Conservation (phyloP, 2,113 vertebrate species). For the Menidia beryllina region DNA sequence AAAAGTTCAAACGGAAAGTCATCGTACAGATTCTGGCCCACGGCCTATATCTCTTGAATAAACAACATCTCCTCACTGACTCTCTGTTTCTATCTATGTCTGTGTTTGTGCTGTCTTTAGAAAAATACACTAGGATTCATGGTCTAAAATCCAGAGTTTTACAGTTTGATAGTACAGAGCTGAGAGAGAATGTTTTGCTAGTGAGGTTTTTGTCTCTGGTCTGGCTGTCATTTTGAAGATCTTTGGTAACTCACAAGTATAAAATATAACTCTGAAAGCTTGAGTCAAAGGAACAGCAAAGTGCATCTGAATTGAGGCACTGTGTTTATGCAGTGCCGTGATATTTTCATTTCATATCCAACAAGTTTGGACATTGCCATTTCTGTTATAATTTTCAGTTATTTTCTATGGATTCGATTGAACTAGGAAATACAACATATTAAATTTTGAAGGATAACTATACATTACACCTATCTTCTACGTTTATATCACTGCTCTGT, state of each 20-base stretch:
- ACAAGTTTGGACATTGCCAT: too few relatives aligned
- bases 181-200: slow-evolving; percentile 29
- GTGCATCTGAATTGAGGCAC: background rate
- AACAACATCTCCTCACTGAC: too few relatives aligned
- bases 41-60: too few relatives aligned
- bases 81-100: too few relatives aligned
- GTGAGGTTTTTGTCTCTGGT: slow-evolving; percentile 41
- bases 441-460: background rate
- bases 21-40: too few relatives aligned
- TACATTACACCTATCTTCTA: too few relatives aligned
- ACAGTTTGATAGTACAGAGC: slow-evolving; percentile 33
- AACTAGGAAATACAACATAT: background rate
- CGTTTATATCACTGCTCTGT: background rate
- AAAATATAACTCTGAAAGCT: too few relatives aligned
- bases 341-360: background rate
- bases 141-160: too few relatives aligned
- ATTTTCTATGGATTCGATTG: background rate
- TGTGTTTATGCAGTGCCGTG: background rate
- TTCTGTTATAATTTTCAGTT: too few relatives aligned
- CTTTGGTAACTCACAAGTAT: slow-evolving; percentile 5
- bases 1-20: too few relatives aligned
- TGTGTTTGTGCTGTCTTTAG: too few relatives aligned
- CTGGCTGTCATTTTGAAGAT: slow-evolving; percentile 5
- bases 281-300: background rate
- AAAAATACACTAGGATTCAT: too few relatives aligned